Evolutionary conservation across 2,888 invertebrate species (phyloP), one percentile per base, ranked within the genome.

Genomic region (Pyrrhosoma nymphula): DNA sequence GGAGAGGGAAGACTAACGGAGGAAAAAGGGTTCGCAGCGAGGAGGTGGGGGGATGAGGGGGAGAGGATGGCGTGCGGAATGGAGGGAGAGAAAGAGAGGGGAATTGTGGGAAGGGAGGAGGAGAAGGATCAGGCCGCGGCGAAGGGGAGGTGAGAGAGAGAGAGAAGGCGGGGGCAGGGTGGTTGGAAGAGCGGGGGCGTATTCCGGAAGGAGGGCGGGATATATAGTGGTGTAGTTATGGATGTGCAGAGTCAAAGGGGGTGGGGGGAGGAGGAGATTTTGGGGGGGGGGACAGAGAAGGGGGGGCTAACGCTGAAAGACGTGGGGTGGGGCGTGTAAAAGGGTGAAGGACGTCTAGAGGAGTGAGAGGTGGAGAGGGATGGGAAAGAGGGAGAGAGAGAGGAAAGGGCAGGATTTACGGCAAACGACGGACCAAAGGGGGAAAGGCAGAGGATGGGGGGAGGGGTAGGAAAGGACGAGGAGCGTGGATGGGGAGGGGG

Each of bases 31-130:
- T 69, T 69, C 26, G 69, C 26, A n/a, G 69, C 8, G 47, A 47
- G 47, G 47, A 8, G 47, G 47, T 96, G 12, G 18, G 69, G 69
- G 69, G n/a, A n/a, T n/a, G 69, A n/a, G n/a, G 69, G n/a, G n/a
- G 6, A 6, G n/a, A 69, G 20, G 69, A n/a, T n/a, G n/a, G 60
- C 60, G 18, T 12, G 60, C 16, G 47, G 16, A 60, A 14, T 0
- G 6, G 69, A 69, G 69, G 26, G n/a, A 14, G n/a, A 47, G 69
- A n/a, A 12, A 35, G 1, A 35, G 30, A 82, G 75, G 75, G 14
- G 18, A 4, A 47, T 47, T 60, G 60, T 60, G 47, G 47, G 47
- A 60, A 60, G 35, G 82, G 82, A 35, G 12, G 82, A 82, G 30
- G 18, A 26, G 26, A 69, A 14, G 8, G 69, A 26, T 69, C 8